These are phyloP conservation scores for Pollenia labialis DNA, from an alignment of 2,888 invertebrate species.

Conservation along the genomic window DNA sequence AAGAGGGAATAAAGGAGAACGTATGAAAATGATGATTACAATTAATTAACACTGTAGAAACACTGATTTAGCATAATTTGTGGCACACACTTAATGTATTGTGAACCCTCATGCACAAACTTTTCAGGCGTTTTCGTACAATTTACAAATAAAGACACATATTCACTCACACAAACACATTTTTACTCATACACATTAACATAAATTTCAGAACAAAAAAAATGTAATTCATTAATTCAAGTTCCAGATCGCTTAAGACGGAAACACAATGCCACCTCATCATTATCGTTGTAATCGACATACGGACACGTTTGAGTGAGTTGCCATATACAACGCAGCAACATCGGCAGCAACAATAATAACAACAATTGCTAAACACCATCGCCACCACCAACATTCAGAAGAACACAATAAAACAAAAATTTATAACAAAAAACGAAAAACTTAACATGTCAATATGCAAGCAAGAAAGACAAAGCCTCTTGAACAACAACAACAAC, in stretches of 20 bases:
- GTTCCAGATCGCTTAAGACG: slow-evolving; percentile 81
- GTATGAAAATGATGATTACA: slow-evolving; percentile 67
- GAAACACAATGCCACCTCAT: slow-evolving; percentile 77
- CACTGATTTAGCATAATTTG: slow-evolving; percentile 77
- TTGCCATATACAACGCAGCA: slow-evolving; percentile 41
- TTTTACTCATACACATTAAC: neutral
- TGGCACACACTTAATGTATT: slow-evolving; percentile 71
- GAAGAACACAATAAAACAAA: slow-evolving; percentile 49
- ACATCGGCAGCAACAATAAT: neutral
- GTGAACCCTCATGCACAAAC: slow-evolving; percentile 42
- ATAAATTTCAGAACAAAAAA: slow-evolving; percentile 6
- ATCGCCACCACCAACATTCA: slow-evolving; percentile 40
- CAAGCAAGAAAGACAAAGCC: slow-evolving; percentile 64
- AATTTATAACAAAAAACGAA: slow-evolving; percentile 38
- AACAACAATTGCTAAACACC: slow-evolving; percentile 48
- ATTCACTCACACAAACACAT: neutral
- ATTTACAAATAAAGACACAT: slow-evolving; percentile 16
- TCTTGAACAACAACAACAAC: slow-evolving; percentile 46
- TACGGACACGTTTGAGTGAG: slow-evolving; percentile 75
- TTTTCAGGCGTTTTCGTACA: slow-evolving; percentile 52
- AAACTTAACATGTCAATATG: slow-evolving; percentile 72
- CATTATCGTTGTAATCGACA: slow-evolving; percentile 76
- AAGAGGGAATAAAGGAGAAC: neutral
- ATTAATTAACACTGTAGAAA: slow-evolving; percentile 76
- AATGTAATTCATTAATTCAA: slow-evolving; percentile 73